These are phyloP conservation scores for Muntiacus muntjak DNA, from an alignment of 2,113 vertebrate genomes.

Conservation along the genomic window DNA sequence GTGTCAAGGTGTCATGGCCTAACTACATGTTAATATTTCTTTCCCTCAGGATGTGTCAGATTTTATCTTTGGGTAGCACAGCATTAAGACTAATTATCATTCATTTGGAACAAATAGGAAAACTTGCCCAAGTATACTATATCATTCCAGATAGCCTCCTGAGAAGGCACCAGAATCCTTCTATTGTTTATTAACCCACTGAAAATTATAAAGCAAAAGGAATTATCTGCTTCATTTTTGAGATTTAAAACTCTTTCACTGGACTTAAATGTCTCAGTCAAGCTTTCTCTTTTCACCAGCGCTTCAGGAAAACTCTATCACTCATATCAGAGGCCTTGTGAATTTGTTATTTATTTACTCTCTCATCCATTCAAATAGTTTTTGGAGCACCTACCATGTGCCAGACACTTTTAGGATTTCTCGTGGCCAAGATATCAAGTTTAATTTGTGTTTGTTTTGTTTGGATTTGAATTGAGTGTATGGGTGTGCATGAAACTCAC, in stretches of 20 bases:
- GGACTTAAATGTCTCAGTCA: background rate
- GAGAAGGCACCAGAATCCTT: background rate
- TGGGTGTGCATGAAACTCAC: background rate
- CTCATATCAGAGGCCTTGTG: background rate
- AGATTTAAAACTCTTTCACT: conserved; percentile 7
- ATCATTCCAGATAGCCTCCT: background rate
- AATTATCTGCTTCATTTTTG: background rate
- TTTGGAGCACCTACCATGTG: background rate
- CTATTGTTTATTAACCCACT: background rate
- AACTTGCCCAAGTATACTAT: background rate
- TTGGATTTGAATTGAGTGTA: conserved; percentile 8
- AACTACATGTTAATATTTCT: background rate
- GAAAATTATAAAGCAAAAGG: background rate
- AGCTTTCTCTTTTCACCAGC: background rate
- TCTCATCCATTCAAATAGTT: background rate
- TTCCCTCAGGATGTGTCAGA: background rate
- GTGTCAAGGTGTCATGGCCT: background rate
- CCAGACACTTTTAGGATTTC: background rate
- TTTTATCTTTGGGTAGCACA: background rate
- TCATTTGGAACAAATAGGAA: conserved; percentile 16
- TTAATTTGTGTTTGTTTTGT: conserved; percentile 24
- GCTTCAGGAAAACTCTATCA: background rate
- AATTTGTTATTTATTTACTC: background rate
- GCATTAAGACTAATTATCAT: background rate
- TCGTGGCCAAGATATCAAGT: background rate